Base-by-base conservation (phyloP, 37 sponge, comb jelly and placozoan species). In the Lycopodina hypogea region DNA sequence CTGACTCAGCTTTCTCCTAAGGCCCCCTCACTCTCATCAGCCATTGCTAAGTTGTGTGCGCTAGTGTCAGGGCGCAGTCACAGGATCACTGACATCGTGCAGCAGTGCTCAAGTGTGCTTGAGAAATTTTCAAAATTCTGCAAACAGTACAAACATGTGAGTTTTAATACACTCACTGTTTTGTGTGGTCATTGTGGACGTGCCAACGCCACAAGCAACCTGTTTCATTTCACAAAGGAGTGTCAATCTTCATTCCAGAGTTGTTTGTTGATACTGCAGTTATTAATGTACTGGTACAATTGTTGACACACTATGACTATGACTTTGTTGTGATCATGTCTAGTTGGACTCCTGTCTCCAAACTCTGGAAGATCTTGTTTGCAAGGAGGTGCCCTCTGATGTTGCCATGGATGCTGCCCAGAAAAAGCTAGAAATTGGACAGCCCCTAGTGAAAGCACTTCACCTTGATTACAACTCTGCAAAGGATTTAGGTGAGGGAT, bases 101-200 rank as follows among this genome's bases (percentile, higher is more conserved):
- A 33, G 69, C 61, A 56, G 69, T 48, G 75, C 37, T 61, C 53
- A 23, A 42, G n/a, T 34, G 41, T 67, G 41, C 67, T 72, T 35
- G 29, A 63, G 60, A 74, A 42, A 29, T 80, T 48, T 68, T 76
- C 56, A 58, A 28, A 60, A 33, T 80, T 74, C 81, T 86, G 75
- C 38, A 21, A 40, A 21, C 69, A 80, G 42, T 68, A 22, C 30
- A 50, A 74, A 66, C 66, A 82, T 74, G 81, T 79, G 51, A 74
- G 71, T 24, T 17, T n/a, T 68, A 26, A 23, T n/a, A 24, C 3
- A 37, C 3, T 28, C 2, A 55, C 4, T 41, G 2, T n/a, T n/a
- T n/a, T n/a, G n/a, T n/a, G n/a, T n/a, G n/a, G n/a, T n/a, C n/a
- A n/a, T 14, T 53, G 55, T 51, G 75, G 55, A 35, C 9, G 56